Conservation (phyloP, 2,888 invertebrate genomes). For the Drosophila fungiperda region DNA sequence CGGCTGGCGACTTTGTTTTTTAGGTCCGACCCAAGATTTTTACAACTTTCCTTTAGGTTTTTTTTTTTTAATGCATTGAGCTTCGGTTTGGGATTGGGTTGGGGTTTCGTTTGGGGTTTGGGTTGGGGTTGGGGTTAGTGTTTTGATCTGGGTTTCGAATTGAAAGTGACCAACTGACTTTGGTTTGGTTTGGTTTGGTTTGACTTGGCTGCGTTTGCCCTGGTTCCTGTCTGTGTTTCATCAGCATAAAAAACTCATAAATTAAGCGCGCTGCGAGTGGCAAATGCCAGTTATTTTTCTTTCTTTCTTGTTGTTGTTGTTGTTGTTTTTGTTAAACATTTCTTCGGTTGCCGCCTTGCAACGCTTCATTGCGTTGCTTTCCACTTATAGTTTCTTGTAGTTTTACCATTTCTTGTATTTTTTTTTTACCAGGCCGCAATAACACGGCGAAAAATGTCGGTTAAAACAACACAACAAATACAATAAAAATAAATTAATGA, state of each 20-base stretch:
- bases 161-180: slow-evolving; percentile 39
- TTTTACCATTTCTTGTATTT: slow-evolving; percentile 14
- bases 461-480: slow-evolving; percentile 51
- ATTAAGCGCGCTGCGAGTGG: slow-evolving; percentile 77
- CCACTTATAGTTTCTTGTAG: slow-evolving; percentile 5
- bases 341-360: slow-evolving; percentile 70
- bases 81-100: background rate
- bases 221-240: slow-evolving; percentile 64
- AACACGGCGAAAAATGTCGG: slow-evolving; percentile 27
- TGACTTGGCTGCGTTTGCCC: slow-evolving; percentile 20
- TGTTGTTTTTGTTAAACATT: slow-evolving; percentile 11
- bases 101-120: background rate
- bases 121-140: slow-evolving; percentile 7
- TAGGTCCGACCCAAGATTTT: slow-evolving; percentile 12
- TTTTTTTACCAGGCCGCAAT: slow-evolving; percentile 32
- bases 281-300: slow-evolving; percentile 57
- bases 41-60: slow-evolving; percentile 6
- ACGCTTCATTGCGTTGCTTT: slow-evolving; percentile 68
- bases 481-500: slow-evolving; percentile 59
- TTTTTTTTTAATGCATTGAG: background rate
- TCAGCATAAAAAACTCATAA: slow-evolving; percentile 85
- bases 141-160: slow-evolving; percentile 8
- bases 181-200: slow-evolving; percentile 23
- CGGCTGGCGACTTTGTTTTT: slow-evolving; percentile 19
- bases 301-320: slow-evolving; percentile 12